Evolutionary conservation across 2,797 vertebrate genomes (phyloP), one percentile per base, ranked within the genome.

Genomic region (Vespertilio murinus): DNA sequence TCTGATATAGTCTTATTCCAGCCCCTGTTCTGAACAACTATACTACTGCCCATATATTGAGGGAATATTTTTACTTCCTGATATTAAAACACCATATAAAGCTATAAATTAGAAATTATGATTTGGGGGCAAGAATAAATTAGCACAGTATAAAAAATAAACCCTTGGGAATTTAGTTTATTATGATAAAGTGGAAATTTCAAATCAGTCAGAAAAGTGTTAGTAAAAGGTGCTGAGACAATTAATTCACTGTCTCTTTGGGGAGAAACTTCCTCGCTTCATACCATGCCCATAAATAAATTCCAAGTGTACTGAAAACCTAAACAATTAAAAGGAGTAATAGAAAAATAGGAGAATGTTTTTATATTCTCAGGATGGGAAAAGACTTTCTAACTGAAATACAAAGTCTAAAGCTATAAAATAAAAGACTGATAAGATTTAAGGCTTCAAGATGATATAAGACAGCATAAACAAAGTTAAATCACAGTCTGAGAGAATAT

Each of bases 381-480:
- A 89, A 89, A n/a, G 25, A 13, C 56, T 93, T 95, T 71, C 42
- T 81, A 80, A 80, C 35, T 85, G 40, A 94, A 80, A 71, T 85
- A 70, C 8, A 59, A 92, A 90, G 73, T 93, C 45, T 73, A 78
- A 69, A 73, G 70, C 49, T 71, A 74, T 78, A 90, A 81, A 75
- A 71, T 49, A 61, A 87, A 78, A 80, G 1, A n/a, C 38, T 82
- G 54, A 79, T 87, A 93, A 90, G 59, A 90, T 88, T 83, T 90
- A 78, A 90, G 87, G 70, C 47, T 93, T 70, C 47, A 83, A 52
- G 77, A 45, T 88, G 71, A 82, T 52, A 67, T 42, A 94, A 67
- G 64, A 83, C 16, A n/a, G 25, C 33, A n/a, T 91, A 94, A 86
- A 88, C 12, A 91, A 77, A 93, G 73, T 91, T 79, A 70, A 88